Evolutionary conservation across 2,797 vertebrate species (phyloP).

Genomic region (Discoglossus pictus): DNA sequence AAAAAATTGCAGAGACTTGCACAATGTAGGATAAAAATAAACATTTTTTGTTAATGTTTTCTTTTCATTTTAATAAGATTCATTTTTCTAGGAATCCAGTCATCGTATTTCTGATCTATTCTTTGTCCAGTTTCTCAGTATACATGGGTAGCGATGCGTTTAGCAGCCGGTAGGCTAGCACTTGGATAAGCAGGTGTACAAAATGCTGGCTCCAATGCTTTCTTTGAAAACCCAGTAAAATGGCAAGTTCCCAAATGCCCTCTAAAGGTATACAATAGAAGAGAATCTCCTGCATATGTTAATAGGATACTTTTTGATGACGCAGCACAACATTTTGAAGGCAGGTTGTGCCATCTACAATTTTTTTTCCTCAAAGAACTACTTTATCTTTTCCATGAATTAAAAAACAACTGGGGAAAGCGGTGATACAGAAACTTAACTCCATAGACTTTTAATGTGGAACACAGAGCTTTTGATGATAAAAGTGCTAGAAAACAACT

Average conservation of each 20-base stretch:
- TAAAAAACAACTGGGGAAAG: too few species aligned
- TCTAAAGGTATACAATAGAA: background rate
- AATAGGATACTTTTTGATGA: background rate
- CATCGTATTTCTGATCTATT: background rate
- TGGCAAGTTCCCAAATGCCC: conserved; percentile 2
- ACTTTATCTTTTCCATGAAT: too few species aligned
- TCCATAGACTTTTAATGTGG: too few species aligned
- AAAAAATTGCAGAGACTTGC: too few species aligned
- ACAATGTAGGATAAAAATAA: too few species aligned
- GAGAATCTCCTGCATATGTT: background rate
- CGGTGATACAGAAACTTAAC: too few species aligned
- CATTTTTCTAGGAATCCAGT: background rate
- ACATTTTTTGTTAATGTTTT: too few species aligned
- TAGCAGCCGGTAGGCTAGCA: background rate
- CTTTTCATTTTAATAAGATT: background rate
- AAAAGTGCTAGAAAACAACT: too few species aligned
- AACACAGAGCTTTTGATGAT: too few species aligned
- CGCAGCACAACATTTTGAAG: background rate
- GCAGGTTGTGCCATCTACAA: too few species aligned
- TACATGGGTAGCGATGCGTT: background rate
- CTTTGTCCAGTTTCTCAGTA: conserved; percentile 1
- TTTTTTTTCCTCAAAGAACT: too few species aligned
- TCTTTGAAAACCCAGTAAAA: background rate
- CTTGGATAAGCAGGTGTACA: conserved; percentile 9
- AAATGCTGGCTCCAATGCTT: conserved; percentile 1